phyloP scores from a whole-genome alignment of 2,797 vertebrate species.

The Aldrovandia affinis region DNA sequence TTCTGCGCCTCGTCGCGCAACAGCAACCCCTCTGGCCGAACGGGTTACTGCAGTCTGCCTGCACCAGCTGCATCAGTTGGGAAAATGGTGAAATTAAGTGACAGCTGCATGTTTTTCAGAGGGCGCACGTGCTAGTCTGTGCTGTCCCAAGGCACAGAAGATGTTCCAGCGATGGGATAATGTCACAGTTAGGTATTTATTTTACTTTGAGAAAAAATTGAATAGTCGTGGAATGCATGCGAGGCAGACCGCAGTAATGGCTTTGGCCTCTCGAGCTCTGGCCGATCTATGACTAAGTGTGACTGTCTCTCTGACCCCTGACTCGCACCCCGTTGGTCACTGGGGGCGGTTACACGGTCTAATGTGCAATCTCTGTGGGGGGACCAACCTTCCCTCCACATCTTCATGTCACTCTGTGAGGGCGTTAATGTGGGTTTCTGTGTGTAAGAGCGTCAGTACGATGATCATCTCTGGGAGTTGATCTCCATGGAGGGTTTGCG shows the following conservation, averaged over 20 bases:
- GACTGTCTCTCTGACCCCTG: constrained; percentile 52
- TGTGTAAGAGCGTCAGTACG: background rate
- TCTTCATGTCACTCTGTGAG: background rate
- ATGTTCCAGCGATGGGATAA: background rate
- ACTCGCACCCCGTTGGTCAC: constrained; percentile 39
- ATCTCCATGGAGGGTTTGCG: background rate
- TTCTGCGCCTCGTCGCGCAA: too few relatives aligned
- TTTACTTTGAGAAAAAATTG: too few relatives aligned
- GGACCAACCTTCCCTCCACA: constrained; percentile 9
- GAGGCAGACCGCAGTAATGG: background rate
- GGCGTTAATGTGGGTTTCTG: background rate
- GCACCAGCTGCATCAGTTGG: background rate
- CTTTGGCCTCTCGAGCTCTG: constrained; percentile 47
- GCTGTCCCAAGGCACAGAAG: background rate
- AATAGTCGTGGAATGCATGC: constrained; percentile 9
- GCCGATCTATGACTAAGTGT: constrained; percentile 53
- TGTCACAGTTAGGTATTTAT: background rate
- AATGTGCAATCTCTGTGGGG: background rate
- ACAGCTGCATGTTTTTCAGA: background rate
- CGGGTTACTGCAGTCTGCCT: background rate
- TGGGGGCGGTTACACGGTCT: background rate
- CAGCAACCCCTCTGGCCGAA: too few relatives aligned
- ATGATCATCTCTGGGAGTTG: background rate
- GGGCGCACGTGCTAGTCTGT: background rate
- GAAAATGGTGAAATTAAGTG: background rate